Base-by-base conservation (phyloP, 2,888 invertebrate genomes). In the Synanthedon formicaeformis region DNA sequence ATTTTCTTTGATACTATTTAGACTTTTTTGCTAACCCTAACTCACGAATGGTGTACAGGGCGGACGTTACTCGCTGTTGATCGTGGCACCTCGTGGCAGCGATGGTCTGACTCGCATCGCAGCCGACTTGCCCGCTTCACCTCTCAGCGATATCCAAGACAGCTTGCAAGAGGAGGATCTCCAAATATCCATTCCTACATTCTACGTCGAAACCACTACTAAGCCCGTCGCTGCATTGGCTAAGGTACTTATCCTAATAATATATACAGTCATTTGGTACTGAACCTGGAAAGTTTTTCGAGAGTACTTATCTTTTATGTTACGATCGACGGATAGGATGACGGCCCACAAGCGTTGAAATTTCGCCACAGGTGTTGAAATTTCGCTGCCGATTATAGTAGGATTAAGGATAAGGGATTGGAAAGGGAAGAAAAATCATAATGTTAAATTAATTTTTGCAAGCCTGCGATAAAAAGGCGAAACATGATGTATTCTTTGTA, bases 161-260 rank as follows among this genome's bases (percentile, higher is more conserved):
- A 75, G 74, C 48, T 66, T 90, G 45, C 65, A 69, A 18, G 78
- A 82, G 48, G 80, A 84, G 53, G 79, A 88, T 18, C 63, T 91
- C 12, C 84, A 85, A 54, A 75, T 92, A 1, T 81, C 81, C 1
- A 61, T 92, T 53, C 92, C 92, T 1, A 81, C 85, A 54, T 92
- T 92, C 76, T 88, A 89, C 62, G 83, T 91, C 16, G 91, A 91
- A 64, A 90, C 91, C 5, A 92, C 91, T 6, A 90, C 91, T 0
- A 89, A 90, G 34, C 90, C 92, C 2, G 88, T 90, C 48, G 76
- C 89, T 1, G 89, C 90, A 59, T 76, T 92, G 40, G 86, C 85
- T 56, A 89, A 89, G 84, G 90, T 90, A 23, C 23, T 23, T 23
- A 23, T 23, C 23, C 23, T 5, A 23, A 23, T 23, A 23, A 23